Evolutionary conservation across 2,797 vertebrate species (phyloP), one percentile per base, ranked within the genome.

Genomic region (Rhincodon typus): DNA sequence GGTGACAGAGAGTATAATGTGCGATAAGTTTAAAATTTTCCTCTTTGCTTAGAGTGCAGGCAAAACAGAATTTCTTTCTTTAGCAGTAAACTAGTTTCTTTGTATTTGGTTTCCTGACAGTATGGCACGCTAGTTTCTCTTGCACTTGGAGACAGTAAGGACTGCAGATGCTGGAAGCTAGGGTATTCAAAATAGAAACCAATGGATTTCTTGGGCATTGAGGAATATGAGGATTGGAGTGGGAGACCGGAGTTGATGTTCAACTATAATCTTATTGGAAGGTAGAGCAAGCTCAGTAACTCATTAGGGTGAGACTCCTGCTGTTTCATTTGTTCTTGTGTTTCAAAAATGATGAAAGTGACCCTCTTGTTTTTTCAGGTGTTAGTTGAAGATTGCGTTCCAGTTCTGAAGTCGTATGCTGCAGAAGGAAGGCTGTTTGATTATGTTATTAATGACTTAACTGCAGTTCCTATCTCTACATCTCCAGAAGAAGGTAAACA

Each of bases 401-500:
- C 99, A 0, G 98, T 99, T 96, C 97, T 99, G 97, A 99, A 99
- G 98, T 99, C 98, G 97, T 99, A 99, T 96, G 98, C 98, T 96
- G 98, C 98, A 97, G 99, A 99, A 97, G 99, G 98, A 96, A 98
- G 97, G 97, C 98, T 96, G 91, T 99, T 99, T 97, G 99, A 99
- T 97, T 99, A 99, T 94, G 98, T 99, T 96, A 99, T 99, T 97
- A 99, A 99, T 97, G 99, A 99, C 97, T 98, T 99, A 96, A 99
- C 99, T 1, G 99, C 99, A 96, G 98, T 99, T 96, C 99, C 99
- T 46, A 99, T 99, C 97, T 99, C 99, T 95, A 99, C 99, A 46
- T 98, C 98, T 97, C 99, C 99, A 96, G 99, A 99, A 98, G 98
- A 99, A 98, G 99, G 99, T 99, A 96, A 91, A 42, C 42, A 69